phyloP scores from a whole-genome alignment of 53 echinoderm and acorn worm genomes.

The Paracentrotus lividus region DNA sequence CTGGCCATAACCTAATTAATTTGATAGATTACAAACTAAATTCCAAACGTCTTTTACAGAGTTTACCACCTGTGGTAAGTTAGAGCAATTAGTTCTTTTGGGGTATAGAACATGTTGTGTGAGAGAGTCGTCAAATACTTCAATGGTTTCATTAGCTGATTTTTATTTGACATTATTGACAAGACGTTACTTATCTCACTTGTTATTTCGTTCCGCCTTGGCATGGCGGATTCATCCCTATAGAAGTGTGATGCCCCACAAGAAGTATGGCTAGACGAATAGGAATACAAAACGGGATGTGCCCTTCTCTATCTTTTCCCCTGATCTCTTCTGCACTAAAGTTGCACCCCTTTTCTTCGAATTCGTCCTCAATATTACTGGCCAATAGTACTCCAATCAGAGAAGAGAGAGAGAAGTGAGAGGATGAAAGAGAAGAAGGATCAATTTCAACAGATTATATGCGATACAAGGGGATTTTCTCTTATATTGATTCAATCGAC shows the following conservation, averaged over 20 bases:
- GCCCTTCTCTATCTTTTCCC: neutral
- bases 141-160: neutral
- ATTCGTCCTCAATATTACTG: conserved; percentile 9
- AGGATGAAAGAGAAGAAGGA: neutral
- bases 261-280: conserved; percentile 2
- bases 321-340: conserved; percentile 26
- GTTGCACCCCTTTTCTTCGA: conserved; percentile 46
- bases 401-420: conserved; percentile 6
- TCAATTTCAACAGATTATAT: neutral
- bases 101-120: no score
- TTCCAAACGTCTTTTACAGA: neutral
- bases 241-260: neutral
- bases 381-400: neutral
- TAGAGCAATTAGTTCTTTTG: neutral
- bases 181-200: neutral
- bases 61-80: neutral
- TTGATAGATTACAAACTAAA: neutral
- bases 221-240: neutral
- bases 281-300: conserved; percentile 29
- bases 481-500: no score
- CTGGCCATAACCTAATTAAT: neutral
- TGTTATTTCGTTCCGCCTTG: neutral
- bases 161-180: conserved; percentile 14
- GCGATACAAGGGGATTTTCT: neutral
- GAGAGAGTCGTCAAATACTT: no score